phyloP scores from a whole-genome alignment of 1,140 invertebrate genomes.

The Eumeta japonica region DNA sequence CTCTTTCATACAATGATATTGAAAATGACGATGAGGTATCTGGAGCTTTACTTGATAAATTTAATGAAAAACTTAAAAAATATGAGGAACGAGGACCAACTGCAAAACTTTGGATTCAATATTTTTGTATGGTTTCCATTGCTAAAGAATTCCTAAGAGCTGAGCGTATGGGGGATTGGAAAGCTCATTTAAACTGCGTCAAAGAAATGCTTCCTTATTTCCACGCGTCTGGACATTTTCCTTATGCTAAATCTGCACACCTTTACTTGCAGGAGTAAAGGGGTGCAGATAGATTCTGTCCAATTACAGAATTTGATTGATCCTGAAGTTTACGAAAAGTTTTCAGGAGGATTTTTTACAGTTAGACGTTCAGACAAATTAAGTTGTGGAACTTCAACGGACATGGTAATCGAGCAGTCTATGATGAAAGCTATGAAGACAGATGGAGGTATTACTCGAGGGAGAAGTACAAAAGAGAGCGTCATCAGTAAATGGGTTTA shows the following conservation, averaged over 20 bases:
- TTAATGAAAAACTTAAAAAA: slow-evolving; percentile 26
- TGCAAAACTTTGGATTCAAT: slow-evolving; percentile 35
- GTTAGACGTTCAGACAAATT: slow-evolving; percentile 40
- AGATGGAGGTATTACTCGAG: slow-evolving; percentile 29
- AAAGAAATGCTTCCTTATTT: slow-evolving; percentile 49
- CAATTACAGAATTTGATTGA: slow-evolving; percentile 22
- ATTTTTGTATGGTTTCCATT: slow-evolving; percentile 33
- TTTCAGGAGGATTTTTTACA: slow-evolving; percentile 33
- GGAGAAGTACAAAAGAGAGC: slow-evolving; percentile 30
- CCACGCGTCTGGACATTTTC: slow-evolving; percentile 26
- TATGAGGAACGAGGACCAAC: slow-evolving; percentile 24
- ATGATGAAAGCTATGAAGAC: slow-evolving; percentile 47
- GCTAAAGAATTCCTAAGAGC: slow-evolving; percentile 29
- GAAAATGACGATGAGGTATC: slow-evolving; percentile 23
- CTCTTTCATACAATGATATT: too few species aligned
- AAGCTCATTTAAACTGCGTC: slow-evolving; percentile 31
- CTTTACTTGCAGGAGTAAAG: slow-evolving; percentile 44
- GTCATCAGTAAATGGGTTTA: slow-evolving; percentile 37
- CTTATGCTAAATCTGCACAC: slow-evolving; percentile 31
- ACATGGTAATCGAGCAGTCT: slow-evolving; percentile 37
- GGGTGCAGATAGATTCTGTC: too few species aligned
- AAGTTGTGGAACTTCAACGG: slow-evolving; percentile 36
- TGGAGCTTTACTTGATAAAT: slow-evolving; percentile 27
- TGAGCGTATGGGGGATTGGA: slow-evolving; percentile 38
- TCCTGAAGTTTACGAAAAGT: slow-evolving; percentile 31